phyloP scores from a whole-genome alignment of 1,140 invertebrate species.

The Drosophila paulistorum region DNA sequence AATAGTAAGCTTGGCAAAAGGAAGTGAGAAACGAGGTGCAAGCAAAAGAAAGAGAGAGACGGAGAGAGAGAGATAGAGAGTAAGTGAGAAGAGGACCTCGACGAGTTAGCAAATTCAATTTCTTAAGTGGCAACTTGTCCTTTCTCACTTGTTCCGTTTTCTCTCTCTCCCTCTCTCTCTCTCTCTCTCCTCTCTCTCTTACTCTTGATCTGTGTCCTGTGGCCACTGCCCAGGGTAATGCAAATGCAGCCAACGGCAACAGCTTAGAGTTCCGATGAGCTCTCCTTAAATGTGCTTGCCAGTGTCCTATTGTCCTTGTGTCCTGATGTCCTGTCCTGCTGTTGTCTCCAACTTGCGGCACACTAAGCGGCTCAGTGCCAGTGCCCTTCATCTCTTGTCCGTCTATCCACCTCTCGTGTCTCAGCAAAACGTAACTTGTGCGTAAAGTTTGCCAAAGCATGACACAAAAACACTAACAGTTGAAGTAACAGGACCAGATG shows the following conservation, averaged over 20 bases:
- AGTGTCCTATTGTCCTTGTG: slow-evolving; percentile 15
- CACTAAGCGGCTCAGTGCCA: slow-evolving; percentile 8
- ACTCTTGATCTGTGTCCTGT: background rate
- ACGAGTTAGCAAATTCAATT: slow-evolving; percentile 46
- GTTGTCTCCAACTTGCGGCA: slow-evolving; percentile 34
- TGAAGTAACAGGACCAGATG: slow-evolving; percentile 5
- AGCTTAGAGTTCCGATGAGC: slow-evolving; percentile 42
- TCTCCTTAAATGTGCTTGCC: slow-evolving; percentile 45
- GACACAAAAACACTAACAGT: background rate
- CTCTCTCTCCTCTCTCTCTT: background rate
- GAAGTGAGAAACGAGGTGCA: background rate
- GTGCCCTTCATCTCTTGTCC: slow-evolving; percentile 28
- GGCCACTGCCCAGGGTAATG: slow-evolving; percentile 40
- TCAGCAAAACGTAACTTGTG: slow-evolving; percentile 25
- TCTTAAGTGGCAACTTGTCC: slow-evolving; percentile 12
- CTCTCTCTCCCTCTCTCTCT: background rate
- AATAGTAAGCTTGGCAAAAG: slow-evolving; percentile 41
- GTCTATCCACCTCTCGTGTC: background rate
- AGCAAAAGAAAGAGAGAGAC: background rate
- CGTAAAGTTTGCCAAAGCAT: slow-evolving; percentile 24
- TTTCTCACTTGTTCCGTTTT: background rate
- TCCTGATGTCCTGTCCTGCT: slow-evolving; percentile 12
- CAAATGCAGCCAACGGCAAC: slow-evolving; percentile 37
- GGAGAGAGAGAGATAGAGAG: no score
- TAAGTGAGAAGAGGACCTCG: slow-evolving; percentile 44